These are phyloP conservation scores for Pipistrellus pygmaeus DNA, from an alignment of 2,797 vertebrate genomes.

Conservation along the genomic window DNA sequence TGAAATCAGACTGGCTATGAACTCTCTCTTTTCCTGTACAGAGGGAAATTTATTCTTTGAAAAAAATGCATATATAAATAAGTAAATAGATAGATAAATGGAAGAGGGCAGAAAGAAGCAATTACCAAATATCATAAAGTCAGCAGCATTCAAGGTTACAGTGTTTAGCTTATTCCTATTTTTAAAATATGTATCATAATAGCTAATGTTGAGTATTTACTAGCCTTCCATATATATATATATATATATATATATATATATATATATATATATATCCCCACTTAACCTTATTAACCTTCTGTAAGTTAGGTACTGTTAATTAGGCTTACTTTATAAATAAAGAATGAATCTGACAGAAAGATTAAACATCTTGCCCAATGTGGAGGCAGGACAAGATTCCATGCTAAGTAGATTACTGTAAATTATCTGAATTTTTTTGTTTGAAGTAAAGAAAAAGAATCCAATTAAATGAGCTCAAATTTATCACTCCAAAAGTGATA, in stretches of 20 bases:
- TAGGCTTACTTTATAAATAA: neutral
- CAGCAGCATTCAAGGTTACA: neutral
- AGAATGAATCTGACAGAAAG: neutral
- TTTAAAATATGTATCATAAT: neutral
- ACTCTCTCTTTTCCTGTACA: neutral
- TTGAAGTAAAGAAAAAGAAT: neutral
- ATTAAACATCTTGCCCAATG: neutral
- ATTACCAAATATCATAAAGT: neutral
- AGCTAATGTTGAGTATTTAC: neutral
- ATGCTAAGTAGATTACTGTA: neutral
- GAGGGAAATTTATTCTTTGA: neutral
- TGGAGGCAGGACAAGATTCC: neutral
- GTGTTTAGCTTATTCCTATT: neutral
- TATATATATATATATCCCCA: neutral
- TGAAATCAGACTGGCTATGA: constrained; percentile 35
- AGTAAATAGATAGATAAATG: neutral
- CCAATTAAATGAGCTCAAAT: neutral
- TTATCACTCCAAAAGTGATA: neutral
- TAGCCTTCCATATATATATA: neutral
- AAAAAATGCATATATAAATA: neutral
- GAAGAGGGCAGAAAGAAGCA: neutral
- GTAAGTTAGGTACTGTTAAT: neutral
- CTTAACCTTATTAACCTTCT: neutral
- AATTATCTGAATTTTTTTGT: neutral
- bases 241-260: no score